Evolutionary conservation across 2,888 invertebrate genomes (phyloP).

Genomic region (Drosophila affinis): DNA sequence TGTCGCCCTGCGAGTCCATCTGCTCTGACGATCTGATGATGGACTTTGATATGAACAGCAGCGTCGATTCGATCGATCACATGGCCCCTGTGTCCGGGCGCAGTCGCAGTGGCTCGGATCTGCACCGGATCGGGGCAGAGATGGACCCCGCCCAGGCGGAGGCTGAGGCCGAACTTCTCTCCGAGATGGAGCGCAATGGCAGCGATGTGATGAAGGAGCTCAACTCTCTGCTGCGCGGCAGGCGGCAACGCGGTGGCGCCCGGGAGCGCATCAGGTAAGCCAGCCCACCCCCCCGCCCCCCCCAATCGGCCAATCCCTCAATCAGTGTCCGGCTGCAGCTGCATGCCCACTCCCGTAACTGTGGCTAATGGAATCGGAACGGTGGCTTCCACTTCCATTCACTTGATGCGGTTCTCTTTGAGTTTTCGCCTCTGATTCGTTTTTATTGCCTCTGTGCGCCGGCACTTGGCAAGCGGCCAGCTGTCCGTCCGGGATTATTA

Average conservation of each 20-base stretch:
- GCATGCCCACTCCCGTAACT: background rate
- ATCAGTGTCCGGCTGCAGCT: background rate
- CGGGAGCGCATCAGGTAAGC: constrained; percentile 79
- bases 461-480: constrained; percentile 61
- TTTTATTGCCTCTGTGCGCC: constrained; percentile 46
- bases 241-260: constrained; percentile 65
- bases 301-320: background rate
- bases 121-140: constrained; percentile 84
- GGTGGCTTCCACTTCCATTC: background rate
- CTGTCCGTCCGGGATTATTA: constrained; percentile 26
- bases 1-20: constrained; percentile 92
- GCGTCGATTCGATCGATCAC: constrained; percentile 83
- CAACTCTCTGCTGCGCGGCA: constrained; percentile 85
- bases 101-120: constrained; percentile 84
- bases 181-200: constrained; percentile 85
- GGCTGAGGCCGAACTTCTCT: constrained; percentile 82
- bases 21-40: constrained; percentile 95
- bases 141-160: constrained; percentile 78
- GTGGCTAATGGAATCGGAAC: constrained; percentile 69
- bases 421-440: constrained; percentile 58
- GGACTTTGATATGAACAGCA: constrained; percentile 88
- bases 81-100: constrained; percentile 74
- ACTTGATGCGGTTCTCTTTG: constrained; percentile 24
- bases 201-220: constrained; percentile 86
- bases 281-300: too few relatives aligned